Percentiles rank a stretch among this genome's conserved stretches.
Evolutionary conservation across 2,888 invertebrate species (phyloP).

Genomic region (Drosophila ezoana): DNA sequence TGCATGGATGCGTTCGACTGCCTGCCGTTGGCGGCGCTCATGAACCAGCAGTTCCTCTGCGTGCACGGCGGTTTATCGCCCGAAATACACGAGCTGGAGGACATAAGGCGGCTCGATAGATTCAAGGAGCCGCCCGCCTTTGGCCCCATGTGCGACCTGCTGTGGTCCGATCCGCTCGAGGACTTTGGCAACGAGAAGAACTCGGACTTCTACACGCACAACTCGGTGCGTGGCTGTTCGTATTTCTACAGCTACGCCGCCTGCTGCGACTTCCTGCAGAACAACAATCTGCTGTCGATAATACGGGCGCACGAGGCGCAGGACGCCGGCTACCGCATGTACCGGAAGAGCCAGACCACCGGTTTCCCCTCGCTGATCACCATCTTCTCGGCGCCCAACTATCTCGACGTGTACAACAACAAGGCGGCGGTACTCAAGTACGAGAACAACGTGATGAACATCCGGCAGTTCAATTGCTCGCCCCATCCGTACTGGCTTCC

Average conservation of each 20-base stretch:
- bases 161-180: constrained; percentile 99
- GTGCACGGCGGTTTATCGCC: constrained; percentile 99
- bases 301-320: constrained; percentile 99
- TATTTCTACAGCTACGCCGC: constrained; percentile 99
- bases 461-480: constrained; percentile 99
- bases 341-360: constrained; percentile 99
- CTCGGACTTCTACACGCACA: constrained; percentile 99
- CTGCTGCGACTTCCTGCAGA: constrained; percentile 99
- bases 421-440: constrained; percentile 99
- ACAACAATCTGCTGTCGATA: constrained; percentile 99
- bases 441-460: constrained; percentile 99
- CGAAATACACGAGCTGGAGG: constrained; percentile 99
- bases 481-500: constrained; percentile 99
- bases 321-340: constrained; percentile 99
- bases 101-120: constrained; percentile 98
- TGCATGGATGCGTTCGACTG: constrained; percentile 99
- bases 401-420: constrained; percentile 99
- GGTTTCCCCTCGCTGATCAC: constrained; percentile 99
- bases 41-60: constrained; percentile 99
- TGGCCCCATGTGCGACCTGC: constrained; percentile 99
- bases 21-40: constrained; percentile 98
- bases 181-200: constrained; percentile 99
- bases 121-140: constrained; percentile 99
- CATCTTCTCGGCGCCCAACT: constrained; percentile 99
- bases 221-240: constrained; percentile 99